Conservation (phyloP, 2,888 invertebrate species). For the Lasius platythorax region DNA sequence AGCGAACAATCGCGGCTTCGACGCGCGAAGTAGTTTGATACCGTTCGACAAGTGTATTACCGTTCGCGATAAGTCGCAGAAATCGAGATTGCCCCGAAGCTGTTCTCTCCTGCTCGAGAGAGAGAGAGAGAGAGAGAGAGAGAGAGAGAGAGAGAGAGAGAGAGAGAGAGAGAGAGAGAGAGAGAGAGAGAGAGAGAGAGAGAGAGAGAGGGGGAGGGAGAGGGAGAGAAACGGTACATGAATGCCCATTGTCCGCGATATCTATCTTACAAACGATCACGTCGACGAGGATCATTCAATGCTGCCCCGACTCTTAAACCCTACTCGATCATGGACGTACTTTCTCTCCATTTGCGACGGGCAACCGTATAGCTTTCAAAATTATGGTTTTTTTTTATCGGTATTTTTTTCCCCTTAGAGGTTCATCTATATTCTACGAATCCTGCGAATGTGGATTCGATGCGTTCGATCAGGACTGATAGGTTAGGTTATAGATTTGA, state of each 20-base stretch:
- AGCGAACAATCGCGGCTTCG: conserved; percentile 29
- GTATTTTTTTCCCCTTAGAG: neutral
- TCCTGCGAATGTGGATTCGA: neutral
- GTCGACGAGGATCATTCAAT: conserved; percentile 44
- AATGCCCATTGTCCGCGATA: conserved; percentile 47
- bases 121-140: neutral
- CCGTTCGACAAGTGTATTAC: conserved; percentile 42
- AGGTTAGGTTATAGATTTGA: neutral
- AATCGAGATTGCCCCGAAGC: conserved; percentile 28
- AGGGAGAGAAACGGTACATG: conserved; percentile 12
- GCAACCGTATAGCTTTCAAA: conserved; percentile 6
- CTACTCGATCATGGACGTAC: conserved; percentile 19
- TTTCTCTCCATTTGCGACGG: conserved; percentile 16
- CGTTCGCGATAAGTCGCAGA: conserved; percentile 43
- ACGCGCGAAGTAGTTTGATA: conserved; percentile 8
- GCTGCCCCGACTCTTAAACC: conserved; percentile 28
- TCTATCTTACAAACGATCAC: conserved; percentile 50
- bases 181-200: too few relatives aligned
- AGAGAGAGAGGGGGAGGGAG: too few relatives aligned
- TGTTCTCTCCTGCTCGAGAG: neutral
- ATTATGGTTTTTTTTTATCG: conserved; percentile 4
- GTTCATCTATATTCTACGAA: neutral
- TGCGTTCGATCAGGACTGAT: neutral
- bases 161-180: neutral
- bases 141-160: neutral